These are phyloP conservation scores for Luperina testacea DNA, from an alignment of 2,888 invertebrate genomes.

Conservation along the genomic window DNA sequence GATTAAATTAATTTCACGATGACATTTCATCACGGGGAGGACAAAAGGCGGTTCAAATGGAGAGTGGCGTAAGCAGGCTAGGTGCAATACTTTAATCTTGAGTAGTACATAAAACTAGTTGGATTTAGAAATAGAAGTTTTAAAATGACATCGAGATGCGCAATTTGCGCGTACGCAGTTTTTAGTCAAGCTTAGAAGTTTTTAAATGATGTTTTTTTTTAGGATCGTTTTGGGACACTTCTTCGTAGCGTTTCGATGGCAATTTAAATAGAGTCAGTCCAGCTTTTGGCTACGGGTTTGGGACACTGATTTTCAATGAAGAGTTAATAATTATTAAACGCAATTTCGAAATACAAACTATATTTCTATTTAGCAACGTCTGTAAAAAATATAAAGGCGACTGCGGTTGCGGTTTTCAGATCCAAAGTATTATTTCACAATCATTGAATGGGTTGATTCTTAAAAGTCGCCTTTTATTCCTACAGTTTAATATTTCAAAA, in stretches of 20 bases:
- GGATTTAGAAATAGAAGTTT: conserved; percentile 50
- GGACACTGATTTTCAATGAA: background rate
- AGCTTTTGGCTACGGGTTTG: background rate
- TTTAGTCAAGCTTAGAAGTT: background rate
- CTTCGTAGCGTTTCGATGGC: background rate
- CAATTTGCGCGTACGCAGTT: conserved; percentile 13
- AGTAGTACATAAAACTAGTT: conserved; percentile 36
- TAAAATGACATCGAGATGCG: conserved; percentile 27
- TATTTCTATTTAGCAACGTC: conserved; percentile 2
- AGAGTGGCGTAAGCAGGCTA: conserved; percentile 58
- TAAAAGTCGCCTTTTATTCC: background rate
- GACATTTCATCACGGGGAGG: conserved; percentile 49
- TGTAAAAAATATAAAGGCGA: conserved; percentile 1
- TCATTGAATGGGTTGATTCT: background rate
- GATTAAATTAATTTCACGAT: conserved; percentile 62
- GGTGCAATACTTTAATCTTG: conserved; percentile 57
- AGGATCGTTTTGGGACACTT: background rate
- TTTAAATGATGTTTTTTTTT: background rate
- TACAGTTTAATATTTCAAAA: background rate
- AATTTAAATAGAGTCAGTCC: background rate
- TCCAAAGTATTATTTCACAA: conserved; percentile 19
- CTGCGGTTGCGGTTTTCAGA: conserved; percentile 9
- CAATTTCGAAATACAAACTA: conserved; percentile 8
- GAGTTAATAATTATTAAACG: background rate
- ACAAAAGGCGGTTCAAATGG: conserved; percentile 60